Evolutionary conservation across 1,140 invertebrate genomes (phyloP).

Genomic region (Trachymyrmex cornetzi): DNA sequence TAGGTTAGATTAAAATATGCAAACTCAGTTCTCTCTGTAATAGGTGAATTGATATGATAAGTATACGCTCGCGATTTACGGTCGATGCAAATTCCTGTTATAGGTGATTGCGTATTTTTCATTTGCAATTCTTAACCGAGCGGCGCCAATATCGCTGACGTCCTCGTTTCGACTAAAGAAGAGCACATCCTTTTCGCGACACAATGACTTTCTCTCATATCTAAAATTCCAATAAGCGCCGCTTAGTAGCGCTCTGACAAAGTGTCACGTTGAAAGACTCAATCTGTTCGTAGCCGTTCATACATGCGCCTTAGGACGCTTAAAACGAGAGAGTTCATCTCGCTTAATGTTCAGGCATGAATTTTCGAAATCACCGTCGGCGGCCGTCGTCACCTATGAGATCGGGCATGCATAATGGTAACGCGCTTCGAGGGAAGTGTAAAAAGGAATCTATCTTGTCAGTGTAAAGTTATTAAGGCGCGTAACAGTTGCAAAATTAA

Average conservation of each 20-base stretch:
- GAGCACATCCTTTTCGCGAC: slow-evolving; percentile 31
- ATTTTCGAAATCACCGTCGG: slow-evolving; percentile 46
- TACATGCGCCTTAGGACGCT: slow-evolving; percentile 47
- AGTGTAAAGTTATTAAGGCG: slow-evolving; percentile 69
- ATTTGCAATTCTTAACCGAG: slow-evolving; percentile 54
- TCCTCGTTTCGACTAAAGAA: slow-evolving; percentile 29
- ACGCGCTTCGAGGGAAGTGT: not conserved
- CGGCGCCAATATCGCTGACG: slow-evolving; percentile 33
- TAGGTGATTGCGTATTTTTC: slow-evolving; percentile 12
- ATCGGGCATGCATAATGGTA: slow-evolving; percentile 51
- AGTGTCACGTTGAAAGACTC: slow-evolving; percentile 60
- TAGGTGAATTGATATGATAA: slow-evolving; percentile 4
- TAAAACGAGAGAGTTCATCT: slow-evolving; percentile 42
- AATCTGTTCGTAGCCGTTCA: slow-evolving; percentile 51
- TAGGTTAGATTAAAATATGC: slow-evolving; percentile 37
- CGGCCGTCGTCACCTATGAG: not conserved
- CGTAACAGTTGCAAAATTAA: slow-evolving; percentile 64
- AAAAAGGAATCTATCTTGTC: slow-evolving; percentile 73
- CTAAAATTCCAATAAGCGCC: slow-evolving; percentile 62
- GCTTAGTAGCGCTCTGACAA: slow-evolving; percentile 43
- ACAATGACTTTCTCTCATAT: slow-evolving; percentile 48
- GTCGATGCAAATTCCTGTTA: slow-evolving; percentile 26
- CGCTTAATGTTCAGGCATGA: slow-evolving; percentile 39
- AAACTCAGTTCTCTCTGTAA: slow-evolving; percentile 1
- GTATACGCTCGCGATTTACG: slow-evolving; percentile 11